Evolutionary conservation across 2,797 vertebrate genomes (phyloP).

Genomic region (Peromyscus melanophrys): DNA sequence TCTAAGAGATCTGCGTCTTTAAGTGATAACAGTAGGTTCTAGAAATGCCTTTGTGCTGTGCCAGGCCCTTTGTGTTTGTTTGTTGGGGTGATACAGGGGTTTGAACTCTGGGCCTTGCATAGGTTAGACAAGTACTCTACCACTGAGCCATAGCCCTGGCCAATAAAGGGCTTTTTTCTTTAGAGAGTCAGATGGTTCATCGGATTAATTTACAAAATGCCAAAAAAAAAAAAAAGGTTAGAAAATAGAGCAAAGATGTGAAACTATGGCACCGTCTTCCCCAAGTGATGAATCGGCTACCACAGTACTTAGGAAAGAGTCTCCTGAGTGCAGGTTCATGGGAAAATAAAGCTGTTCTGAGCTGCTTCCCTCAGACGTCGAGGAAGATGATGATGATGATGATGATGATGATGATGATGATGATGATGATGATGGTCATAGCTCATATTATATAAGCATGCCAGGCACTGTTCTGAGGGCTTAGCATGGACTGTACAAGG

Average conservation of each 20-base stretch:
- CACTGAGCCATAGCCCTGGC: neutral
- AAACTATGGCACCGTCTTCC: neutral
- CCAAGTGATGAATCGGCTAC: neutral
- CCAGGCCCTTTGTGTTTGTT: neutral
- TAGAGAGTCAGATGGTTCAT: constrained; percentile 28
- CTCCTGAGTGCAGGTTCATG: neutral
- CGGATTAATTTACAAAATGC: constrained; percentile 11
- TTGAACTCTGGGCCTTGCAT: neutral
- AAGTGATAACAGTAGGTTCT: neutral
- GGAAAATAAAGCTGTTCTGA: constrained; percentile 37
- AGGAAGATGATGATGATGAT: too few relatives aligned
- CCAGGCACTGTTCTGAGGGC: neutral
- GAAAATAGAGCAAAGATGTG: neutral
- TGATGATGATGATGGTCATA: neutral
- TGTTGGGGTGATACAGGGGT: neutral
- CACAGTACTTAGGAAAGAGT: neutral
- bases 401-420: neutral
- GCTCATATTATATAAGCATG: neutral
- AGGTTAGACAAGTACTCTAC: neutral
- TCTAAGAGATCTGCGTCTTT: neutral
- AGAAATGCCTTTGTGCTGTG: constrained; percentile 42
- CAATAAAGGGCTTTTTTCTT: constrained; percentile 56
- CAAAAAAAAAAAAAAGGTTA: neutral
- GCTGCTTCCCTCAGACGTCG: neutral
- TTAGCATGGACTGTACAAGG: neutral